These are phyloP conservation scores for Dynastes hyllus DNA, from an alignment of 2,888 invertebrate species.

Conservation along the genomic window DNA sequence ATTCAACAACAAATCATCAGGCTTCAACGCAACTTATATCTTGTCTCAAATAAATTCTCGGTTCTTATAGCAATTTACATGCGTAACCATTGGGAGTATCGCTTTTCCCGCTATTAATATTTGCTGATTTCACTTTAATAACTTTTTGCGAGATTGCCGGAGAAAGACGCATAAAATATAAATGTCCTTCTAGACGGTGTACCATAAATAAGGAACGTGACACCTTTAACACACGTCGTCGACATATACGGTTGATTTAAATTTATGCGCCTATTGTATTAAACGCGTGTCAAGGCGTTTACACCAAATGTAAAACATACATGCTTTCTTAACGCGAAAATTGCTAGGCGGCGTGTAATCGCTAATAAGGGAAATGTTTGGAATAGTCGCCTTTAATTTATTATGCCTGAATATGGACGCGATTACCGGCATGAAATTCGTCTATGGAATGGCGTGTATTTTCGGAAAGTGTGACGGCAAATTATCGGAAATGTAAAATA, in stretches of 20 bases:
- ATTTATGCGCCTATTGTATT: constrained; percentile 32
- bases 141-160: background rate
- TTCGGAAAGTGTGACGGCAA: background rate
- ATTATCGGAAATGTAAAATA: too few relatives aligned
- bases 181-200: background rate
- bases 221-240: constrained; percentile 13
- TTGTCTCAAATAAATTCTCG: too few relatives aligned
- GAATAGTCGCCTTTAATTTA: constrained; percentile 7
- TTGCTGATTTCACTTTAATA: background rate
- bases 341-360: constrained; percentile 19
- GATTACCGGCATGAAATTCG: background rate
- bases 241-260: constrained; percentile 30
- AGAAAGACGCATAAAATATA: background rate
- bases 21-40: too few relatives aligned
- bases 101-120: background rate
- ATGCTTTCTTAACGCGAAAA: constrained; percentile 22
- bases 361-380: constrained; percentile 19
- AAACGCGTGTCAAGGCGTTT: constrained; percentile 8
- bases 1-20: too few relatives aligned
- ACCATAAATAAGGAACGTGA: constrained; percentile 26
- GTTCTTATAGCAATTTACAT: too few relatives aligned
- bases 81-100: background rate
- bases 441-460: constrained; percentile 5
- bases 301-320: constrained; percentile 14
- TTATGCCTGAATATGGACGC: background rate